Conservation (phyloP, 2,113 vertebrate species). For the Serinus canaria region DNA sequence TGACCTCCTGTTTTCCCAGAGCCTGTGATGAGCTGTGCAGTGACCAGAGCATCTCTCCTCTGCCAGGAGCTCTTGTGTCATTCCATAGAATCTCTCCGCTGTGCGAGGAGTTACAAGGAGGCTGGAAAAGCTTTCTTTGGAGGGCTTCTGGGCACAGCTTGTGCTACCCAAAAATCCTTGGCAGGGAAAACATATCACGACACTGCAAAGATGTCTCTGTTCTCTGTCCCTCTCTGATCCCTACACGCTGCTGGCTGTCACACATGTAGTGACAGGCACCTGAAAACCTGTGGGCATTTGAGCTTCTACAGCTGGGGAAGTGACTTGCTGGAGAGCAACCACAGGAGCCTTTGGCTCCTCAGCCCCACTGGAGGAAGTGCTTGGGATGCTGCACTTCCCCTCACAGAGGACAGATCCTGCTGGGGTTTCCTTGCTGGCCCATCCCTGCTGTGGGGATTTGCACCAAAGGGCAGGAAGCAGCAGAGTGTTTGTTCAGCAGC, state of each 20-base stretch:
- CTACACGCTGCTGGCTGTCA: rapidly evolving
- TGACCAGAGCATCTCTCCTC: neutral
- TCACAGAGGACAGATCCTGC: neutral
- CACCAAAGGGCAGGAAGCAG: neutral
- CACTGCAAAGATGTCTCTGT: neutral
- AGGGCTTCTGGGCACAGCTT: neutral
- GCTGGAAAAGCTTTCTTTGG: neutral
- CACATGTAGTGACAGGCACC: neutral
- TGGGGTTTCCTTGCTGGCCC: neutral
- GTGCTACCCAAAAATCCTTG: neutral
- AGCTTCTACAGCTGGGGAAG: neutral
- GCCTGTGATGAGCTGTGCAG: neutral
- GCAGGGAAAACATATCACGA: rapidly evolving
- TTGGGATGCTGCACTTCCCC: neutral
- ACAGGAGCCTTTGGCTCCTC: neutral
- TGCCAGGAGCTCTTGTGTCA: neutral
- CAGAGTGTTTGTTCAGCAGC: neutral
- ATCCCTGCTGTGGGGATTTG: neutral
- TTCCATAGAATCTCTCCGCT: neutral
- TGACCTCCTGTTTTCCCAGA: neutral
- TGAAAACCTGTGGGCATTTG: neutral
- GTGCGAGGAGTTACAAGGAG: rapidly evolving
- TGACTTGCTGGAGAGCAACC: neutral
- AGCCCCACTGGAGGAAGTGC: neutral
- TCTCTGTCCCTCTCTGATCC: neutral